Percentiles rank a stretch among this genome's conserved stretches.
Evolutionary conservation across 2,888 invertebrate species (phyloP).

Genomic region (Lordiphosa fenestrarum): DNA sequence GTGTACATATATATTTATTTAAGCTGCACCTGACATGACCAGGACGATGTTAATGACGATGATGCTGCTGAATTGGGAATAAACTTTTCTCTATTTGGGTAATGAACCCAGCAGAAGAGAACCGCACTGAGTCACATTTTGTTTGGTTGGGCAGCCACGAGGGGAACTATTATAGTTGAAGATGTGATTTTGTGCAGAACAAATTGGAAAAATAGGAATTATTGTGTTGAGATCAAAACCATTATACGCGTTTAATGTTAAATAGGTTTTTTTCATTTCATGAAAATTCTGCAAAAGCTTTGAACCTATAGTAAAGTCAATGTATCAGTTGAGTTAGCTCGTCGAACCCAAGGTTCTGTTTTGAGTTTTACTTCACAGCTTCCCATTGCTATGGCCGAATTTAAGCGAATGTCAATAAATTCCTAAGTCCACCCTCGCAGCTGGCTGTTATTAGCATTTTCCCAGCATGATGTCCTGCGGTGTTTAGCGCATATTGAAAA

Average conservation of each 20-base stretch:
- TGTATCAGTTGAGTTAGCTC: too few relatives aligned
- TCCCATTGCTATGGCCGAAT: not conserved
- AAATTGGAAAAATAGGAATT: too few relatives aligned
- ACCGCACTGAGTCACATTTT: slow-evolving; percentile 4
- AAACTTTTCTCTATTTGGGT: slow-evolving; percentile 52
- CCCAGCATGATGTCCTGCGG: slow-evolving; percentile 49
- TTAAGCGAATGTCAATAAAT: not conserved
- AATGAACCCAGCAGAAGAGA: slow-evolving; percentile 35
- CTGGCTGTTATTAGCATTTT: slow-evolving; percentile 9
- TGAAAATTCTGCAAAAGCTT: too few relatives aligned
- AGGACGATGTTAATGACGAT: slow-evolving; percentile 43
- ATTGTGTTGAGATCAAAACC: too few relatives aligned
- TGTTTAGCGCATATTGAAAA: slow-evolving; percentile 52
- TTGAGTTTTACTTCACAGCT: too few relatives aligned
- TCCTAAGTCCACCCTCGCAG: slow-evolving; percentile 13
- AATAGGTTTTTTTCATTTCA: too few relatives aligned
- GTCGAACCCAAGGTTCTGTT: too few relatives aligned
- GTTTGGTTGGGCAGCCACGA: slow-evolving; percentile 1
- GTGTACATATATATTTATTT: slow-evolving; percentile 57
- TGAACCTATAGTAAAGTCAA: too few relatives aligned
- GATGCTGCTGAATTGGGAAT: slow-evolving; percentile 21
- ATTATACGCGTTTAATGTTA: too few relatives aligned
- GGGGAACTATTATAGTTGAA: not conserved
- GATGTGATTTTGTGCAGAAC: too few relatives aligned
- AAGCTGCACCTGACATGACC: slow-evolving; percentile 71